phyloP scores from a whole-genome alignment of 2,797 vertebrate species.

The Etheostoma nigrum region DNA sequence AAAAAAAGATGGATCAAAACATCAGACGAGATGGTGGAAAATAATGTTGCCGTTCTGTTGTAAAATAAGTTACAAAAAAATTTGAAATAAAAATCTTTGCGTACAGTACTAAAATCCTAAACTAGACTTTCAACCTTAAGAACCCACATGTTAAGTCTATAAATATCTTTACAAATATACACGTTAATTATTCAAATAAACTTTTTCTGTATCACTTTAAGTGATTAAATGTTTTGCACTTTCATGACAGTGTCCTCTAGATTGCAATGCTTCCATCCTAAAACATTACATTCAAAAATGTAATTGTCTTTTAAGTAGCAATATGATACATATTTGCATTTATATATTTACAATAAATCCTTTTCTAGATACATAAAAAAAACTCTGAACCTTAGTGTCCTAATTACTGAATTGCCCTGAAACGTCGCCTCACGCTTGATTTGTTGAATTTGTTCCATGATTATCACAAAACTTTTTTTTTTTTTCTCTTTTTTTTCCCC shows the following conservation, averaged over 20 bases:
- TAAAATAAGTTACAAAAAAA: slow-evolving; percentile 94
- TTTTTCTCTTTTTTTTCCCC: accelerated
- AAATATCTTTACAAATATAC: slow-evolving; percentile 99
- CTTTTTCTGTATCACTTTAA: slow-evolving; percentile 89
- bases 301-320: slow-evolving; percentile 80
- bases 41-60: slow-evolving; percentile 83
- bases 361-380: slow-evolving; percentile 84
- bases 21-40: slow-evolving; percentile 77
- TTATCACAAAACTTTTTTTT: slow-evolving; percentile 39
- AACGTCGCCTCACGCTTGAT: slow-evolving; percentile 30
- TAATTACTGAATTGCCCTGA: slow-evolving; percentile 74
- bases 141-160: slow-evolving; percentile 91
- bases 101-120: slow-evolving; percentile 90
- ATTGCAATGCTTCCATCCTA: slow-evolving; percentile 83
- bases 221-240: slow-evolving; percentile 86
- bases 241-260: slow-evolving; percentile 90
- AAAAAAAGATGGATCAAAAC: slow-evolving; percentile 82
- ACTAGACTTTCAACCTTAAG: slow-evolving; percentile 85
- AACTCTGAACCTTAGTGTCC: slow-evolving; percentile 59
- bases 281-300: slow-evolving; percentile 78
- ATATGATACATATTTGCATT: slow-evolving; percentile 89
- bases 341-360: slow-evolving; percentile 93
- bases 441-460: slow-evolving; percentile 49
- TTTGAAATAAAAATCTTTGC: slow-evolving; percentile 84
- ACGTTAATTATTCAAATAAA: slow-evolving; percentile 92